phyloP scores from a whole-genome alignment of 2,797 vertebrate genomes.

The Semaprochilodus insignis region DNA sequence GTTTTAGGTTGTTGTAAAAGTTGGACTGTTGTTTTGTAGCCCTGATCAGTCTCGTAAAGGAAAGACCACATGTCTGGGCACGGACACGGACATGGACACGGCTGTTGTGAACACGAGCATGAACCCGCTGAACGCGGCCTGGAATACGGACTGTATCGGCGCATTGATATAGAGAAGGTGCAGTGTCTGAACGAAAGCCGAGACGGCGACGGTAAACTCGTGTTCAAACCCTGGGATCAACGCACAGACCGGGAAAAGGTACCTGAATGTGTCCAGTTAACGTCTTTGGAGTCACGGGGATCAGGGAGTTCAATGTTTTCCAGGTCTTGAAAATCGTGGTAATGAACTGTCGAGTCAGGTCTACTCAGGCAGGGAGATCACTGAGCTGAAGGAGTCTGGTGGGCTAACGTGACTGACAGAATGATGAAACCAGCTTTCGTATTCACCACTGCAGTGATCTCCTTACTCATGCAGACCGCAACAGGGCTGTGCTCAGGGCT shows the following conservation, averaged over 20 bases:
- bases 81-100: constrained; percentile 76
- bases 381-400: background rate
- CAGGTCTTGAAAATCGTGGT: background rate
- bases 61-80: constrained; percentile 74
- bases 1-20: background rate
- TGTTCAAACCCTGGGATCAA: constrained; percentile 95
- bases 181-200: constrained; percentile 95
- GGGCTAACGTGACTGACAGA: background rate
- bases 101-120: constrained; percentile 82
- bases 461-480: background rate
- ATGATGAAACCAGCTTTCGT: background rate
- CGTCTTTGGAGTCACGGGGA: background rate
- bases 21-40: too few relatives aligned
- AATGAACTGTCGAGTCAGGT: background rate
- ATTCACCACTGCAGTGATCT: background rate
- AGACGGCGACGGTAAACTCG: constrained; percentile 90
- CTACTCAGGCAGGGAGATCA: too few relatives aligned
- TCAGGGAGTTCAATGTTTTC: background rate
- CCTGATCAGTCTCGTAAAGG: background rate
- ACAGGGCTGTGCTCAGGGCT: background rate
- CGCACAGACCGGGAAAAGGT: constrained; percentile 88
- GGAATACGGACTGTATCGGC: constrained; percentile 88
- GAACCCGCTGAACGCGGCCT: constrained; percentile 88
- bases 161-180: constrained; percentile 90
- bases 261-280: constrained; percentile 1